These are phyloP conservation scores for Diphyllodes magnificus DNA, from an alignment of 2,113 vertebrate species.

Conservation along the genomic window DNA sequence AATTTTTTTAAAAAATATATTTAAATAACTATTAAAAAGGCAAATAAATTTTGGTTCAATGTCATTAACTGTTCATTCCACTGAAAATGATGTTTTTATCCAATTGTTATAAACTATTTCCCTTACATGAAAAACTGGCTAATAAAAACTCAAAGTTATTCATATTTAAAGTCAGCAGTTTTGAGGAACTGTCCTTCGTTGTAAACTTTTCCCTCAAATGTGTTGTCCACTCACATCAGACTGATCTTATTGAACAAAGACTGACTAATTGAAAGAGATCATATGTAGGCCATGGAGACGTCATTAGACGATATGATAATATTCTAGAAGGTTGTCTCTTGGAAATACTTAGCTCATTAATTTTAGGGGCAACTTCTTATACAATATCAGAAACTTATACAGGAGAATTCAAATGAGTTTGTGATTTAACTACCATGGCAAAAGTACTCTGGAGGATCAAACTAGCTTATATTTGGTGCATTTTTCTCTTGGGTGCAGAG, in stretches of 20 bases:
- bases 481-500: background rate
- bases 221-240: background rate
- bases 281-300: background rate
- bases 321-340: background rate
- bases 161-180: constrained; percentile 34
- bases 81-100: background rate
- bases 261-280: background rate
- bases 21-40: background rate
- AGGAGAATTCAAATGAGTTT: constrained; percentile 4
- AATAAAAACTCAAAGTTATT: constrained; percentile 14
- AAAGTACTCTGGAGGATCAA: background rate
- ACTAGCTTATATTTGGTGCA: background rate
- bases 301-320: background rate
- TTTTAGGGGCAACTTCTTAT: background rate
- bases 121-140: constrained; percentile 30
- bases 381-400: background rate
- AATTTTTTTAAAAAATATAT: background rate
- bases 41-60: background rate
- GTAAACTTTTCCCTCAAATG: background rate
- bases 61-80: constrained; percentile 7
- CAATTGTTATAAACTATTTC: constrained; percentile 31
- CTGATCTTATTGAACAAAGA: background rate
- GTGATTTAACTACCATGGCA: background rate
- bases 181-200: background rate
- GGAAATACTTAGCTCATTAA: constrained; percentile 38